These are phyloP conservation scores for Pentalonia nigronervosa DNA, from an alignment of 1,140 invertebrate genomes.

Conservation along the genomic window DNA sequence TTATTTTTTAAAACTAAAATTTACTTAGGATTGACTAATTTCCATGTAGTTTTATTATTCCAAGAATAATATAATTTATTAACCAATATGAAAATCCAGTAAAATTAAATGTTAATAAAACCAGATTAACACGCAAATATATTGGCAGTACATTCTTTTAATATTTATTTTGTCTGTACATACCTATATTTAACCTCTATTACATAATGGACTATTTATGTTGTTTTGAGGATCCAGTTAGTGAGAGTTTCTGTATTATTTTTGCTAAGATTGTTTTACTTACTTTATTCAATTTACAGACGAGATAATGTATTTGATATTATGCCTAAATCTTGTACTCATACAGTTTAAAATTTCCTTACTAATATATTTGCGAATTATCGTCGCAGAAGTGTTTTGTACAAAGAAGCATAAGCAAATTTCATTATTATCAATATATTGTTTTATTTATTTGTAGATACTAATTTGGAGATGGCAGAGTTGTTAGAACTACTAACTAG, in stretches of 20 bases:
- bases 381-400: neutral
- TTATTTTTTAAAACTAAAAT: neutral
- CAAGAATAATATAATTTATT: neutral
- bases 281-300: neutral
- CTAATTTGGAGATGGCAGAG: slow-evolving; percentile 17
- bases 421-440: neutral
- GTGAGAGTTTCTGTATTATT: neutral
- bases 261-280: neutral
- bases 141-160: neutral
- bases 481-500: neutral
- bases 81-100: neutral
- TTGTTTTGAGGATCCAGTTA: neutral
- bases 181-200: neutral
- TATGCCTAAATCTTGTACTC: neutral
- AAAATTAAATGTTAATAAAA: neutral
- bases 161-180: neutral
- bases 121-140: too few species aligned
- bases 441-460: slow-evolving; percentile 43
- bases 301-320: neutral
- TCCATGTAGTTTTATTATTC: neutral
- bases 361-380: neutral
- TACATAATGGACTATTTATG: too few species aligned
- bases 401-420: neutral
- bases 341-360: neutral
- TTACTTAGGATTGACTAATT: neutral